These are phyloP conservation scores for Liodrosophila aerea DNA, from an alignment of 2,888 invertebrate species.

Conservation along the genomic window DNA sequence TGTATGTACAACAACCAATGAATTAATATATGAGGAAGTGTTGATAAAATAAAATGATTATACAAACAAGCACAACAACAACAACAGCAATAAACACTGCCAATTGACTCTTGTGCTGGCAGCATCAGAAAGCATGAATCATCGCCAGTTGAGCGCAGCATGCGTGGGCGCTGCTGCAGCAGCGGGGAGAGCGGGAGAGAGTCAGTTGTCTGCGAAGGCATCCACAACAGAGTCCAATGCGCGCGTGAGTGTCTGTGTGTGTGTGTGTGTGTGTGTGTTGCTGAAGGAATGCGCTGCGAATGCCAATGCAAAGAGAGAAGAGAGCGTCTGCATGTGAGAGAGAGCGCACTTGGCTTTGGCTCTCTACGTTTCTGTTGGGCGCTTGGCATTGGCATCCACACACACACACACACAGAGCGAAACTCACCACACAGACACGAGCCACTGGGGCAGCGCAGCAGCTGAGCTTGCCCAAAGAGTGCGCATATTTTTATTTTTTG, in stretches of 20 bases:
- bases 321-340: neutral
- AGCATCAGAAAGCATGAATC: slow-evolving; percentile 65
- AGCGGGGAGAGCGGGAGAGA: neutral
- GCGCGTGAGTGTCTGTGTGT: neutral
- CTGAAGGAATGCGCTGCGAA: slow-evolving; percentile 48
- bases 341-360: neutral
- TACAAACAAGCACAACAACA: slow-evolving; percentile 34
- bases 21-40: slow-evolving; percentile 50
- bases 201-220: slow-evolving; percentile 48
- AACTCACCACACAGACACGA: slow-evolving; percentile 55
- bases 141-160: slow-evolving; percentile 38
- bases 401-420: slow-evolving; percentile 1
- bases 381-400: slow-evolving; percentile 50
- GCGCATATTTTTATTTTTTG: slow-evolving; percentile 52
- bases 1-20: no score
- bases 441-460: slow-evolving; percentile 48
- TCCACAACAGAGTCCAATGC: slow-evolving; percentile 40
- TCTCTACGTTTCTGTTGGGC: slow-evolving; percentile 27
- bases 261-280: slow-evolving; percentile 17
- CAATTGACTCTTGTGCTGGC: slow-evolving; percentile 6
- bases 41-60: slow-evolving; percentile 53
- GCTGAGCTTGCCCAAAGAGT: slow-evolving; percentile 34
- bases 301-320: slow-evolving; percentile 52
- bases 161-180: slow-evolving; percentile 19
- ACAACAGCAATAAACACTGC: slow-evolving; percentile 1